phyloP scores from a whole-genome alignment of 2,113 vertebrate genomes.

The Pantherophis guttatus region DNA sequence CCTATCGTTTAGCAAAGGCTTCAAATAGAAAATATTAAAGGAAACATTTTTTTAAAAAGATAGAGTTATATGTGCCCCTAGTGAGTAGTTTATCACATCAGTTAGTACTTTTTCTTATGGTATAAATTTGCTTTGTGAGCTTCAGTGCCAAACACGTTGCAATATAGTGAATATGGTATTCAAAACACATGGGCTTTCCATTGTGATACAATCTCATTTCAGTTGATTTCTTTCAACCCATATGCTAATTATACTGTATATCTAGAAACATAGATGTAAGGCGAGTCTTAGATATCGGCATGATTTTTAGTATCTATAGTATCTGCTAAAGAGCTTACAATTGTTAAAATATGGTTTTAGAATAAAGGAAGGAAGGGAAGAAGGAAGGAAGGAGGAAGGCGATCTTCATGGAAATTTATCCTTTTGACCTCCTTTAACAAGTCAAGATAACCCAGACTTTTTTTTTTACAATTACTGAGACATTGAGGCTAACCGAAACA shows the following conservation, averaged over 20 bases:
- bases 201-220: neutral
- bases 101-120: neutral
- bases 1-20: neutral
- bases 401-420: conserved; percentile 14
- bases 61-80: neutral
- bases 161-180: neutral
- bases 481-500: conserved; percentile 57
- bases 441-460: conserved; percentile 21
- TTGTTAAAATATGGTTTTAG: neutral
- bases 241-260: neutral
- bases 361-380: neutral
- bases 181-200: neutral
- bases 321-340: neutral
- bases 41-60: neutral
- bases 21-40: neutral
- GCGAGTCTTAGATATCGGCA: neutral
- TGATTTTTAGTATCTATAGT: neutral
- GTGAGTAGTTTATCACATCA: neutral
- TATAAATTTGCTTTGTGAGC: neutral
- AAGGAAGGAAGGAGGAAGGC: neutral
- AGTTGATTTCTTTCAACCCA: neutral
- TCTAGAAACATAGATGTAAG: neutral
- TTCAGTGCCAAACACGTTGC: neutral
- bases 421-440: neutral
- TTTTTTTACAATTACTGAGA: conserved; percentile 40